Conservation (phyloP, 2,113 vertebrate species). For the Phalacrocorax carbo region DNA sequence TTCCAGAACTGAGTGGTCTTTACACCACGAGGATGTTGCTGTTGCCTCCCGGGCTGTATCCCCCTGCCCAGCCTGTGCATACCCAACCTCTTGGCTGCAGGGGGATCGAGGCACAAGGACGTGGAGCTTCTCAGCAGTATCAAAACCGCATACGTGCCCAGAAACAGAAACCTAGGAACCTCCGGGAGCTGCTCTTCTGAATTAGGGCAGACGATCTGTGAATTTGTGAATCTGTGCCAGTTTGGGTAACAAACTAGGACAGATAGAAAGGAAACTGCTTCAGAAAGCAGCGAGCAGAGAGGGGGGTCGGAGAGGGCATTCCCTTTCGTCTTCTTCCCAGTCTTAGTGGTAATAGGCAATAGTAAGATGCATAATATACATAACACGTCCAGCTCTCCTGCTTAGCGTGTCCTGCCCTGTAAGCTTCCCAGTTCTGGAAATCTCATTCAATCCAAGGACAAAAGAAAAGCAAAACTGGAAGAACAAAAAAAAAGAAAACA, state of each 20-base stretch:
- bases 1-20: accelerated
- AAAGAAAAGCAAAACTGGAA: neutral
- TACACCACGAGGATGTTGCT: accelerated
- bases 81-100: accelerated
- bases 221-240: neutral
- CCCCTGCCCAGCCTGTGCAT: accelerated
- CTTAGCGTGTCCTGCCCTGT: neutral
- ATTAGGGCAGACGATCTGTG: neutral
- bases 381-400: accelerated
- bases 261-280: neutral
- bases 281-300: neutral
- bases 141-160: neutral
- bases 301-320: neutral
- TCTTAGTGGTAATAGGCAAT: accelerated
- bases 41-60: accelerated
- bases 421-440: neutral
- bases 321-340: neutral
- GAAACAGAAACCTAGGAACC: neutral
- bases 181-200: accelerated
- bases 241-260: neutral
- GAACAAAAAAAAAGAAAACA: neutral
- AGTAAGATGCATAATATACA: accelerated
- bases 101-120: accelerated
- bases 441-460: neutral
- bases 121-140: neutral